Conservation (phyloP, 2,888 invertebrate genomes). For the Ischnus inquisitorius region DNA sequence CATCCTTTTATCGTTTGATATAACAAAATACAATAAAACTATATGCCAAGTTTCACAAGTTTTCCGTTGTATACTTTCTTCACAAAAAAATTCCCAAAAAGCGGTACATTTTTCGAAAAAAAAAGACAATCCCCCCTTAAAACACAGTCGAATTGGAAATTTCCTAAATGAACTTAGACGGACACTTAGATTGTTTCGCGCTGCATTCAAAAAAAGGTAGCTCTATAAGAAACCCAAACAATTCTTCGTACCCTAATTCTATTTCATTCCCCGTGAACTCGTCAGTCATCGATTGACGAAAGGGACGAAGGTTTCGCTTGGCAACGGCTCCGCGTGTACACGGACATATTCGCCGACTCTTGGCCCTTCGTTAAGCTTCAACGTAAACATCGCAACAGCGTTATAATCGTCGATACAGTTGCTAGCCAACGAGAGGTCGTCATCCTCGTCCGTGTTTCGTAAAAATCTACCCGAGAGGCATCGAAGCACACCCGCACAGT, state of each 20-base stretch:
- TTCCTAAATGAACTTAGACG: no score
- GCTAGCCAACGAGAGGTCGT: constrained; percentile 1
- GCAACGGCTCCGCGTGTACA: background rate
- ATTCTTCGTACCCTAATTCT: constrained; percentile 22
- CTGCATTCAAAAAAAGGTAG: background rate
- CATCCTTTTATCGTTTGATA: no score
- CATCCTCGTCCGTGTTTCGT: background rate
- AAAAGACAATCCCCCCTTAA: no score
- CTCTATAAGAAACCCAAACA: background rate
- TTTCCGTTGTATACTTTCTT: no score
- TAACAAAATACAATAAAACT: no score
- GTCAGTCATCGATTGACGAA: constrained; percentile 8
- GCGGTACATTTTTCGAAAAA: no score
- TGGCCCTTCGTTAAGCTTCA: background rate
- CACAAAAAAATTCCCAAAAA: no score
- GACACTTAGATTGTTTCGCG: no score
- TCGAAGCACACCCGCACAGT: background rate
- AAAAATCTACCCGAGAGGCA: constrained; percentile 2
- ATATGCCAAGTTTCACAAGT: no score
- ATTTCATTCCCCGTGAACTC: background rate
- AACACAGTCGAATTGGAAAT: no score
- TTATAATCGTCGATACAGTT: background rate
- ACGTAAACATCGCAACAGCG: background rate
- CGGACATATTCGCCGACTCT: background rate
- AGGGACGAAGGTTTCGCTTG: background rate